Evolutionary conservation across 2,888 invertebrate genomes (phyloP), one percentile per base, ranked within the genome.

Genomic region (Liposcelis brunnea): DNA sequence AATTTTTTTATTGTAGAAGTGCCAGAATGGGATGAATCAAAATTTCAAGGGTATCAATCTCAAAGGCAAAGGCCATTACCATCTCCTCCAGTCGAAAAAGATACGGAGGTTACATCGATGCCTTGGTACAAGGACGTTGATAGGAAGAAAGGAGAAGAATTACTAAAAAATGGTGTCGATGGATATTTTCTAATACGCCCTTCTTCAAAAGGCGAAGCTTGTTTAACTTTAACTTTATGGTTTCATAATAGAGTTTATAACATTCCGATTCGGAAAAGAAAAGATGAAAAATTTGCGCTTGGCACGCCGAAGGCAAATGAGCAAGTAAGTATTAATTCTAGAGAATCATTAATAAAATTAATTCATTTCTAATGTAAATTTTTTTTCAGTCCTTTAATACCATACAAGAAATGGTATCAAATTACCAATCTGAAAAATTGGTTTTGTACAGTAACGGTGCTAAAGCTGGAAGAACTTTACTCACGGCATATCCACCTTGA

Each of bases 181-280:
- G 40, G 40, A 6, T 40, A 19, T 19, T 40, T 40, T 19, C 19
- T 40, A 19, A 19, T 40, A 5, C 40, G 40, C 4, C 40, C 40
- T 6, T 40, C 40, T 12, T 40, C 40, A 18, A 40, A 40, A 40
- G 40, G 7, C 4, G 18, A 40, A 19, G 21, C 19, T 21, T 18
- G 40, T 11, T 21, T 40, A 8, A 19, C 40, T n/a, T 21, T 40
- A 12, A 40, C 40, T 19, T 19, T 40, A 14, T 40, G 40, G 40
- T 40, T 19, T 18, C 15, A 19, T 7, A 19, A 19, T 11, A 14
- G 40, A 19, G 7, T 18, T n/a, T 40, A 40, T 21, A 40, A 40
- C 19, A 40, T 40, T 40, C 40, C 40, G 7, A 40, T 40, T 15
- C 15, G 40, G n/a, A 40, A 40, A 19, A 40, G 40, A 19, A n/a